Evolutionary conservation across 2,888 invertebrate species (phyloP).

Genomic region (Melipona beecheii): DNA sequence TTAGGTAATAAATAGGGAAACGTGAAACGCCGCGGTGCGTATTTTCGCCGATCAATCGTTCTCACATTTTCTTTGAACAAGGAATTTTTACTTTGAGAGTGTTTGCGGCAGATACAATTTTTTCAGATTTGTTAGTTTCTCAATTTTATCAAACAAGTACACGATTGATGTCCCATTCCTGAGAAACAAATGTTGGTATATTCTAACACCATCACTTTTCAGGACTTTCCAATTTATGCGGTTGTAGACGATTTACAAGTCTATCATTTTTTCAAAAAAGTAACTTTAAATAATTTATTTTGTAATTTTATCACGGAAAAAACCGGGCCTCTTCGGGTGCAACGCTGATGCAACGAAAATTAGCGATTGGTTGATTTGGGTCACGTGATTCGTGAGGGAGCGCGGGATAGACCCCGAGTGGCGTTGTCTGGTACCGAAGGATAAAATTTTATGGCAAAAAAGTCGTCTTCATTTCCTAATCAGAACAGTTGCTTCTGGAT

Average conservation of each 20-base stretch:
- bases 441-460: too few species aligned
- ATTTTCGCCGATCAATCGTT: background rate
- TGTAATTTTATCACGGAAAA: too few species aligned
- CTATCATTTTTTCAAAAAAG: background rate
- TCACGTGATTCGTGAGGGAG: too few species aligned
- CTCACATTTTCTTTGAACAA: background rate
- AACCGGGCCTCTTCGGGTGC: too few species aligned
- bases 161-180: background rate
- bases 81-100: too few species aligned
- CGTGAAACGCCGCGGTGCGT: background rate
- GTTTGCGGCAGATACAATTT: too few species aligned
- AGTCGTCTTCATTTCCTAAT: too few species aligned
- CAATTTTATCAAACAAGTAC: background rate
- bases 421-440: too few species aligned
- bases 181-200: background rate
- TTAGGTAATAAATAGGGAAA: background rate
- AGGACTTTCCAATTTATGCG: background rate
- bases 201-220: background rate
- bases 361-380: too few species aligned
- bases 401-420: too few species aligned
- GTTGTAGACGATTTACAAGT: background rate
- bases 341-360: too few species aligned
- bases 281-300: background rate
- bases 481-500: too few species aligned
- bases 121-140: background rate